These are phyloP conservation scores for Leucophenga maculata DNA, from an alignment of 2,888 invertebrate genomes.

Conservation along the genomic window DNA sequence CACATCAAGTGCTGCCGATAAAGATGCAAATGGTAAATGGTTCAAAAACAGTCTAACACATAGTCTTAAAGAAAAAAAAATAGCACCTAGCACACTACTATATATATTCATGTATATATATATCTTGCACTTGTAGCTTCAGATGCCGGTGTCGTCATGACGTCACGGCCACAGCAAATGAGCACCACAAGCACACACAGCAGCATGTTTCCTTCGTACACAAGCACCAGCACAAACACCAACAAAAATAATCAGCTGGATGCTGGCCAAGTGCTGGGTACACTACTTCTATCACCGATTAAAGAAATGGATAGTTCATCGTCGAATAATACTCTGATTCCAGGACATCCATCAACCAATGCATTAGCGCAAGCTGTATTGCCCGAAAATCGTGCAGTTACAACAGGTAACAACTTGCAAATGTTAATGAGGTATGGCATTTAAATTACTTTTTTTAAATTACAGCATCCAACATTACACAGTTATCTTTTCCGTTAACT, in stretches of 20 bases:
- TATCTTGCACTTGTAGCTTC: slow-evolving; percentile 69
- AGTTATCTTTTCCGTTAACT: slow-evolving; percentile 70
- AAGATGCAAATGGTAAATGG: slow-evolving; percentile 76
- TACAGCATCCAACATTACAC: slow-evolving; percentile 63
- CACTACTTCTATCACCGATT: slow-evolving; percentile 85
- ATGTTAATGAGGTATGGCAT: not conserved
- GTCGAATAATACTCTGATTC: slow-evolving; percentile 82
- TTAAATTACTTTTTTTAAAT: slow-evolving; percentile 37
- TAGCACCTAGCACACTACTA: slow-evolving; percentile 19
- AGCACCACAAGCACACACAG: slow-evolving; percentile 73
- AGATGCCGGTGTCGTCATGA: slow-evolving; percentile 77
- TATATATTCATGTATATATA: slow-evolving; percentile 22
- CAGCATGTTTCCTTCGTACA: slow-evolving; percentile 71
- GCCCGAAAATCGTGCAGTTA: slow-evolving; percentile 68
- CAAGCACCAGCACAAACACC: slow-evolving; percentile 58
- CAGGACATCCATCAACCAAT: slow-evolving; percentile 82
- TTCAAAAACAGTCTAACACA: not conserved
- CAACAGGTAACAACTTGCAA: slow-evolving; percentile 44
- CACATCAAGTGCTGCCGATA: slow-evolving; percentile 75
- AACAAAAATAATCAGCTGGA: slow-evolving; percentile 73
- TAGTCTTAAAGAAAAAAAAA: no score
- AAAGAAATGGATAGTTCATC: slow-evolving; percentile 87
- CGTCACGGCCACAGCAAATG: slow-evolving; percentile 79
- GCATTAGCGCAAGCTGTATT: slow-evolving; percentile 86
- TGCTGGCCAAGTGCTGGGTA: slow-evolving; percentile 80